These are phyloP conservation scores for Xyrauchen texanus DNA, from an alignment of 2,113 vertebrate species.

Conservation along the genomic window DNA sequence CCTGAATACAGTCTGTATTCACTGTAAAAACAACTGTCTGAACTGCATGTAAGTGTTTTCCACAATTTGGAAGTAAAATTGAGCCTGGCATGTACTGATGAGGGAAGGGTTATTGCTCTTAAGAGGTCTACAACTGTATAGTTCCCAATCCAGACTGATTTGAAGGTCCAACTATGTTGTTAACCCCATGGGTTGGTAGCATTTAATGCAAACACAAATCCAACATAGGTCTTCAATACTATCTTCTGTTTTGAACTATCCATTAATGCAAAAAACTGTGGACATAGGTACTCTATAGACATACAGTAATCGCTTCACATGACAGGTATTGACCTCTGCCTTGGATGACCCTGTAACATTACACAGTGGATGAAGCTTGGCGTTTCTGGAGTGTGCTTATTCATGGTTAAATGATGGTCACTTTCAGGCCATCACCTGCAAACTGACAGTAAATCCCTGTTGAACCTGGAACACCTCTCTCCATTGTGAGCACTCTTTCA, in stretches of 20 bases:
- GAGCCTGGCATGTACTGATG: slow-evolving; percentile 27
- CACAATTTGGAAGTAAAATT: slow-evolving; percentile 6
- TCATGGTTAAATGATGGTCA: background rate
- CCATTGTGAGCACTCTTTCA: slow-evolving; percentile 11
- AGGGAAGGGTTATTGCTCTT: slow-evolving; percentile 50
- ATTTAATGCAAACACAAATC: slow-evolving; percentile 39
- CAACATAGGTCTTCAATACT: background rate
- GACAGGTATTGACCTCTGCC: slow-evolving; percentile 15
- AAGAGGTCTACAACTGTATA: slow-evolving; percentile 27
- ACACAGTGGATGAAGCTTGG: slow-evolving; percentile 8
- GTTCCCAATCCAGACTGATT: slow-evolving; percentile 21
- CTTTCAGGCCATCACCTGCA: background rate
- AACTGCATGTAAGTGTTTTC: background rate
- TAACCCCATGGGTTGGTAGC: slow-evolving; percentile 16
- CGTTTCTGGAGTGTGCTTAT: slow-evolving; percentile 35
- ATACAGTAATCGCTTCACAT: background rate
- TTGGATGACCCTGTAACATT: slow-evolving; percentile 12
- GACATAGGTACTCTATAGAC: slow-evolving; percentile 32
- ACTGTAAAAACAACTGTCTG: background rate
- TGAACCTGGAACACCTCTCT: background rate
- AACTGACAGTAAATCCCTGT: background rate
- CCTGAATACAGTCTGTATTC: background rate
- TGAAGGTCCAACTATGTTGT: slow-evolving; percentile 26
- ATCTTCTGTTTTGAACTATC: background rate
- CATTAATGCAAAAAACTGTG: slow-evolving; percentile 26